These are phyloP conservation scores for Morpho helenor DNA, from an alignment of 2,888 invertebrate genomes.

Conservation along the genomic window DNA sequence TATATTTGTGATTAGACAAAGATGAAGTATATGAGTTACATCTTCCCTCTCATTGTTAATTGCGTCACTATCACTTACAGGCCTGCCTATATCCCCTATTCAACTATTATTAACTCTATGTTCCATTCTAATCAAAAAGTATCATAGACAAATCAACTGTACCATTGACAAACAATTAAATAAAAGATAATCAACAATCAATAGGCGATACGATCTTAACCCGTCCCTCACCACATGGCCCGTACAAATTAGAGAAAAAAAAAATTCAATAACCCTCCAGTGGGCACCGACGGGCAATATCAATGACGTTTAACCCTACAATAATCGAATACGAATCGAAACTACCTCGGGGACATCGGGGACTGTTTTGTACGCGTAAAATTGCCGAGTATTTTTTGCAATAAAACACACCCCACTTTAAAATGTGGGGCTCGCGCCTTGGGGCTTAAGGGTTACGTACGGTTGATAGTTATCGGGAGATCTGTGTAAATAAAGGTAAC, in stretches of 20 bases:
- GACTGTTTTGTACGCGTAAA: slow-evolving; percentile 62
- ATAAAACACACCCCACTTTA: slow-evolving; percentile 61
- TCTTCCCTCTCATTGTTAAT: too few relatives aligned
- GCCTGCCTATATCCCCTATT: neutral
- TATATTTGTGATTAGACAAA: too few relatives aligned
- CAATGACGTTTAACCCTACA: slow-evolving; percentile 79
- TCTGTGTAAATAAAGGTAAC: slow-evolving; percentile 22
- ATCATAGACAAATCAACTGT: slow-evolving; percentile 2
- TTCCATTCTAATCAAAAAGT: slow-evolving; percentile 1
- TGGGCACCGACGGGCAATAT: slow-evolving; percentile 71
- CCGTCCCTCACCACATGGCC: slow-evolving; percentile 55
- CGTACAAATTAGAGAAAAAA: slow-evolving; percentile 70
- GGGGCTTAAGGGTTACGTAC: slow-evolving; percentile 22
- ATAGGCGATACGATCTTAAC: slow-evolving; percentile 45
- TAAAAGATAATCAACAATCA: slow-evolving; percentile 48
- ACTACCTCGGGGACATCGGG: slow-evolving; percentile 75
- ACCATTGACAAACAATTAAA: slow-evolving; percentile 34
- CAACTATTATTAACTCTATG: neutral
- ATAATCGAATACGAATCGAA: slow-evolving; percentile 75
- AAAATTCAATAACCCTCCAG: slow-evolving; percentile 70
- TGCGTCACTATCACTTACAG: too few relatives aligned
- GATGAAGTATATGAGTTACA: too few relatives aligned
- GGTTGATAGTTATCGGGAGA: slow-evolving; percentile 26
- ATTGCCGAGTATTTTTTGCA: slow-evolving; percentile 72
- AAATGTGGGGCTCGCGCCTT: slow-evolving; percentile 40